phyloP scores from a whole-genome alignment of 2,797 vertebrate species.

The Leuciscus waleckii region DNA sequence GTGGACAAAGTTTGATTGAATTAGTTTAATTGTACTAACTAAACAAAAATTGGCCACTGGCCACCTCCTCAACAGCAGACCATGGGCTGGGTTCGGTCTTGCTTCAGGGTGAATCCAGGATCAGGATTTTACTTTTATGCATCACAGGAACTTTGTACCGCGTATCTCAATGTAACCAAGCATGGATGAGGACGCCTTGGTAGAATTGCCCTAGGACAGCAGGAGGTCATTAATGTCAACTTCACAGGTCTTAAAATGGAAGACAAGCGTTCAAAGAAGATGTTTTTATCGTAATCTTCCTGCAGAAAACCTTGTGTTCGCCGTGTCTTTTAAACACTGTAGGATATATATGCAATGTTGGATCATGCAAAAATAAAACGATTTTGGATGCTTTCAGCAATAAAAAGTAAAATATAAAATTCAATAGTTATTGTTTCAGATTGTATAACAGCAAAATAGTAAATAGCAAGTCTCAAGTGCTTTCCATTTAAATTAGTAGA shows the following conservation, averaged over 20 bases:
- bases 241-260: background rate
- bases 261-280: background rate
- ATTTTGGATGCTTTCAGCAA: background rate
- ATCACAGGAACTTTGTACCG: background rate
- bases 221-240: background rate
- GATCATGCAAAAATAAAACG: background rate
- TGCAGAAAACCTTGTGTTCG: background rate
- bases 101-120: slow-evolving; percentile 28
- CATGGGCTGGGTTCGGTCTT: slow-evolving; percentile 1
- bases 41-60: background rate
- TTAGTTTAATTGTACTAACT: background rate
- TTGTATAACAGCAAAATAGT: too few species aligned
- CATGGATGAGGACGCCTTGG: background rate
- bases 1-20: background rate
- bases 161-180: background rate
- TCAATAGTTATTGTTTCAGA: background rate
- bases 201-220: slow-evolving; percentile 5
- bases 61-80: background rate
- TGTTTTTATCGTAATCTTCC: background rate
- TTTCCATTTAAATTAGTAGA: background rate
- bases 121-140: slow-evolving; percentile 17
- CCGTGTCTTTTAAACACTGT: background rate
- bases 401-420: background rate
- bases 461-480: background rate
- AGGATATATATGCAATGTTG: background rate